phyloP scores from a whole-genome alignment of 92 coral and sea anemone species.

The Palythoa grandiflora region DNA sequence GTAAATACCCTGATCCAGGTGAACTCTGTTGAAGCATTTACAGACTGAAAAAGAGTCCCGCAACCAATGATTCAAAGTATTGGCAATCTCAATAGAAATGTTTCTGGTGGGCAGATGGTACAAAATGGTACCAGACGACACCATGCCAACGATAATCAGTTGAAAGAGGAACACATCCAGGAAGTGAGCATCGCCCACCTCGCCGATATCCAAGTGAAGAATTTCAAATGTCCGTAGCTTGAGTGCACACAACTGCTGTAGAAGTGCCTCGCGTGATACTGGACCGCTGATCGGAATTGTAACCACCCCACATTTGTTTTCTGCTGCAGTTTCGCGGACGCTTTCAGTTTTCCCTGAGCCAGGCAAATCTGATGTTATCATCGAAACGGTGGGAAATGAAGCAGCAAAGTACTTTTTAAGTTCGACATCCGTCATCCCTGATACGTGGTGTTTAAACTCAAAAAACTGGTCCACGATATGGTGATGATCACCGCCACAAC shows the following conservation, averaged over 20 bases:
- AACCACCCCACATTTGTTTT: conserved; percentile 51
- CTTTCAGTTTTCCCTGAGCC: conserved; percentile 94
- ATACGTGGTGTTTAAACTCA: conserved; percentile 73
- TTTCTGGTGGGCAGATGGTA: conserved; percentile 81
- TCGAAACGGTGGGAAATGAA: conserved; percentile 73
- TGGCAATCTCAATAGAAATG: conserved; percentile 90
- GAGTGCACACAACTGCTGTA: conserved; percentile 67
- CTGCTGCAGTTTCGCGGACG: conserved; percentile 70
- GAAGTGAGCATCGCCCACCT: conserved; percentile 79
- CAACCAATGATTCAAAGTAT: conserved; percentile 86
- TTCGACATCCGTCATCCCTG: conserved; percentile 88
- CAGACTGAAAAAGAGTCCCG: conserved; percentile 84
- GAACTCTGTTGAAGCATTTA: conserved; percentile 83
- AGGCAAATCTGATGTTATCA: conserved; percentile 90
- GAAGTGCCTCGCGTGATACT: conserved; percentile 68
- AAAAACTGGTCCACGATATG: conserved; percentile 91
- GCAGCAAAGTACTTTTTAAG: conserved; percentile 60
- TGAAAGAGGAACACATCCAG: conserved; percentile 93
- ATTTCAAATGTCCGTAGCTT: conserved; percentile 65
- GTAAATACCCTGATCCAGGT: conserved; percentile 68
- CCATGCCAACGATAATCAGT: conserved; percentile 85
- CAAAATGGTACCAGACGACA: conserved; percentile 81
- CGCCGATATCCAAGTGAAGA: conserved; percentile 90
- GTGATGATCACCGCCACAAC: conserved; percentile 94
- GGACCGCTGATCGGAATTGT: conserved; percentile 96